Base-by-base conservation (phyloP, 2,888 invertebrate species). In the Drosophila mimetica region DNA sequence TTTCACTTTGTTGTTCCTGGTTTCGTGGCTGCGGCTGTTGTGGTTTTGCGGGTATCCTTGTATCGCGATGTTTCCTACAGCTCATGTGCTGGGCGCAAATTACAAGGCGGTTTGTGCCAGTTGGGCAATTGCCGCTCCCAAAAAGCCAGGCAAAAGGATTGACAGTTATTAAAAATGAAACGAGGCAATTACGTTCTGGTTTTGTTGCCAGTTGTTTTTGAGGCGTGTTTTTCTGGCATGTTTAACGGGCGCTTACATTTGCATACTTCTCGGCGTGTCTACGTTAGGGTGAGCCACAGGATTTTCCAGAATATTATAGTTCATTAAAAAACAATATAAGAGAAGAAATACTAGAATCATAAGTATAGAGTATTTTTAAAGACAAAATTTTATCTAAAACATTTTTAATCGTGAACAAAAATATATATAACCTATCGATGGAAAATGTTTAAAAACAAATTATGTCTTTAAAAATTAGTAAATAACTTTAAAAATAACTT, bases 91-190 rank as follows among this genome's bases (percentile, higher is more conserved):
- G 51, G 30, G 37, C 42, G 46, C 59, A 61, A 79, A 80, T 84
- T 79, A 79, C 75, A 72, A 77, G 84, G 64, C 81, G 81, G 73
- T 73, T 80, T 69, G 64, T 73, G 67, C 70, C 78, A 72, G 78
- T 58, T 58, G 55, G 83, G 54, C 77, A 83, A 83, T 83, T 73
- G 86, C 44, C 83, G 86, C 86, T 57, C 86, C 75, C 80, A 67
- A 28, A 50, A 51, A 57, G 7, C 25, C 41, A 60, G 60, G 67
- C 72, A 61, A 86, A 84, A 84, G 86, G 86, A 85, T 84, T 84
- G 88, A 77, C 84, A 82, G 86, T 83, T 85, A 85, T 85, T 87
- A 87, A 87, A 87, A 85, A 77, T 72, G 77, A 87, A 85, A 85
- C 77, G 79, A 82, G 84, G 76, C 79, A 85, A 85, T 85, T 85